These are phyloP conservation scores for Talpa occidentalis DNA, from an alignment of 2,113 vertebrate species.

Conservation along the genomic window DNA sequence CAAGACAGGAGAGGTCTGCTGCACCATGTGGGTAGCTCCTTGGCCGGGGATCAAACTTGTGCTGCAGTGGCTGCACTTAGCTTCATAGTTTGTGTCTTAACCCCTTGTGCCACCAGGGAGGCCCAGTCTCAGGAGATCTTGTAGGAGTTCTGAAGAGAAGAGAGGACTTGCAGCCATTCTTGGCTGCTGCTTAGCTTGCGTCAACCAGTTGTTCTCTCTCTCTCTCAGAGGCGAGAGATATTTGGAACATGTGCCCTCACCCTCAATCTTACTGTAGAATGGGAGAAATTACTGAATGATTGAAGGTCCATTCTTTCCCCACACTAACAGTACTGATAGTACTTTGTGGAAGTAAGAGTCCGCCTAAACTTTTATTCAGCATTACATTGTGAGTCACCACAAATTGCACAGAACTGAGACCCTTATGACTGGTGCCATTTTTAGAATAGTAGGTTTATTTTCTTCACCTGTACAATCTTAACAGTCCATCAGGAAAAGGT, in stretches of 20 bases:
- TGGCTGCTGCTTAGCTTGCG: neutral
- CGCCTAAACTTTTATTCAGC: neutral
- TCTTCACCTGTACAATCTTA: constrained; percentile 24
- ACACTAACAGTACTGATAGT: neutral
- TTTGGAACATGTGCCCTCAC: neutral
- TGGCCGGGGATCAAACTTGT: too few species aligned
- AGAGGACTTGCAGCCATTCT: neutral
- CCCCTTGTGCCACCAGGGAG: too few species aligned
- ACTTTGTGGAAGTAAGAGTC: neutral
- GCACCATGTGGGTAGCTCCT: too few species aligned
- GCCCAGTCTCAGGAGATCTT: neutral
- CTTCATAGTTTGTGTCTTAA: too few species aligned
- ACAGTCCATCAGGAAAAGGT: neutral
- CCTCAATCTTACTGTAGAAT: neutral
- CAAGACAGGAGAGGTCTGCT: too few species aligned
- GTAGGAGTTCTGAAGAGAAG: neutral
- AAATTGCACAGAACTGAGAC: neutral
- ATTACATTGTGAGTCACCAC: neutral
- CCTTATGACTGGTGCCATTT: neutral
- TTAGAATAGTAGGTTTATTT: neutral
- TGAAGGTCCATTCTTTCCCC: neutral
- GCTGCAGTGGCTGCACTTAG: too few species aligned
- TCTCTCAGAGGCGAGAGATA: neutral
- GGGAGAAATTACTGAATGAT: neutral
- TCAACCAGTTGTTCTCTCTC: neutral